phyloP scores from a whole-genome alignment of 2,888 invertebrate species.

The Oegoconia quadripuncta region DNA sequence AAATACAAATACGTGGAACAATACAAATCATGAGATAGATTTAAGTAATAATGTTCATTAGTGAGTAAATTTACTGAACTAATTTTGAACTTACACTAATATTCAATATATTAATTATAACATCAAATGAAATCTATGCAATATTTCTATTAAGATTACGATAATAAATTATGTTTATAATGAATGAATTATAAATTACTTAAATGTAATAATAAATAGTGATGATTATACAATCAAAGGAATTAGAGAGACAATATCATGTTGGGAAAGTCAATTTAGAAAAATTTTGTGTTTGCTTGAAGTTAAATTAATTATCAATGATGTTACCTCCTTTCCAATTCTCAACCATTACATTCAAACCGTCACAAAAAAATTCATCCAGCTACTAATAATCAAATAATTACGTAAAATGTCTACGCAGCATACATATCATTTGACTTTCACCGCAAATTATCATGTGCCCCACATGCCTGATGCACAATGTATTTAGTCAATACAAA shows the following conservation, averaged over 20 bases:
- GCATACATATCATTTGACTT: conserved; percentile 39
- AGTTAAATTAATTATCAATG: neutral
- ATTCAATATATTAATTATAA: conserved; percentile 70
- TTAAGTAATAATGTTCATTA: conserved; percentile 42
- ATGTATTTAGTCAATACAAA: conserved; percentile 49
- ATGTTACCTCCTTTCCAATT: neutral
- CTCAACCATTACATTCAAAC: neutral
- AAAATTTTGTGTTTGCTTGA: conserved; percentile 14
- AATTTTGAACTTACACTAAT: conserved; percentile 72
- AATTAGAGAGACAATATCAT: conserved; percentile 76
- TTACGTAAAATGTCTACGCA: conserved; percentile 3
- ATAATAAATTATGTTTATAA: conserved; percentile 73
- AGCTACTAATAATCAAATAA: neutral
- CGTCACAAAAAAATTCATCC: conserved; percentile 7
- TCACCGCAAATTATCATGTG: conserved; percentile 48
- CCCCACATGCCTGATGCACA: conserved; percentile 42
- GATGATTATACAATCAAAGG: conserved; percentile 67
- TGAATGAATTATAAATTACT: conserved; percentile 71
- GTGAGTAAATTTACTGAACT: conserved; percentile 61
- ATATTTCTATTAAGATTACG: conserved; percentile 68
- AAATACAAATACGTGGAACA: conserved; percentile 54
- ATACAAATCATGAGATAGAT: conserved; percentile 58
- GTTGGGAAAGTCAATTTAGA: conserved; percentile 54
- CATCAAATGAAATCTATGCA: conserved; percentile 76
- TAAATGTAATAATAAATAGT: conserved; percentile 77